Conservation (phyloP, 2,888 invertebrate genomes). For the Ophion ellenae region DNA sequence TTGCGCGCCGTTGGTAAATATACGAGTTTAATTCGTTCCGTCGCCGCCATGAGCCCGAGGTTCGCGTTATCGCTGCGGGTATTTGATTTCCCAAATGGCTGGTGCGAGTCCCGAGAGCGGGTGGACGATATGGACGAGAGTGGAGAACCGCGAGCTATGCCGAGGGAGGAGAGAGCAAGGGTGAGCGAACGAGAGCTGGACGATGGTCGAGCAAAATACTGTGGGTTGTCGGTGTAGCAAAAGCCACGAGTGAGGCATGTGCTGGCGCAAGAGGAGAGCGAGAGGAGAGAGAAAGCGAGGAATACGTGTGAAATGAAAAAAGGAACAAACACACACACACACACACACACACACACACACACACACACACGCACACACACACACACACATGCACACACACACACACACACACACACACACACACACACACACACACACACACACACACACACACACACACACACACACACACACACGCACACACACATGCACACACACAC, state of each 20-base stretch:
- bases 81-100: conserved; percentile 74
- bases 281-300: conserved; percentile 4
- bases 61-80: conserved; percentile 70
- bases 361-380: neutral
- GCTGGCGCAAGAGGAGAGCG: conserved; percentile 25
- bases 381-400: neutral
- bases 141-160: conserved; percentile 14
- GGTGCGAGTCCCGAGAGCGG: conserved; percentile 14
- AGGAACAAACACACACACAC: neutral
- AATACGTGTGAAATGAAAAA: neutral
- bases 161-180: conserved; percentile 6
- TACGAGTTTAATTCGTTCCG: conserved; percentile 73
- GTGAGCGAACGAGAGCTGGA: conserved; percentile 27
- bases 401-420: neutral
- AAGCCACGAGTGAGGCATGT: conserved; percentile 44
- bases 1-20: conserved; percentile 69
- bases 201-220: conserved; percentile 40
- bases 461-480: neutral
- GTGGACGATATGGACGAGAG: conserved; percentile 42
- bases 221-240: conserved; percentile 31
- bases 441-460: neutral
- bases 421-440: neutral
- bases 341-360: neutral
- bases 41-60: conserved; percentile 48
- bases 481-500: neutral